Conservation (phyloP, 92 coral and sea anemone species). For the Bergia puertoricense region DNA sequence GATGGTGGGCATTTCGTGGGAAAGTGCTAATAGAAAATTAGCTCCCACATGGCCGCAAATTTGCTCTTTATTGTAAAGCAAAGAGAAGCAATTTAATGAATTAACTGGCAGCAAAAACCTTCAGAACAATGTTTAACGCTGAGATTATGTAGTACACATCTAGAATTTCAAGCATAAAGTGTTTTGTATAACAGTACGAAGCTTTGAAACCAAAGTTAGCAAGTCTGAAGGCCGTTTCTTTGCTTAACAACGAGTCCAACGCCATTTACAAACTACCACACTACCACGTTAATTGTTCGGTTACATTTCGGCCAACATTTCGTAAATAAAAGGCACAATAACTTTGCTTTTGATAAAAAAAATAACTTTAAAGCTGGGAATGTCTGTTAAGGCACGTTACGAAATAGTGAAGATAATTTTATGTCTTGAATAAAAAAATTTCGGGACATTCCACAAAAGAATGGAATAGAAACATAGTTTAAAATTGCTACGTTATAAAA, state of each 20-base stretch:
- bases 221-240: not conserved
- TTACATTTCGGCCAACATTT: not conserved
- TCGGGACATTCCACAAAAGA: not conserved
- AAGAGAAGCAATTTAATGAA: conserved; percentile 29
- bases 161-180: not conserved
- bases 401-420: conserved; percentile 1
- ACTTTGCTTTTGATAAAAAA: not conserved
- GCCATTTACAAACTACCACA: not conserved
- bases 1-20: conserved; percentile 23
- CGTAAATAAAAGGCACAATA: not conserved
- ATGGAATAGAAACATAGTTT: not conserved
- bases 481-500: not conserved
- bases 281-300: not conserved
- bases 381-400: not conserved
- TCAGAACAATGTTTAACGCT: not conserved
- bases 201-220: not conserved
- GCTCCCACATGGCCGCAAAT: conserved; percentile 52
- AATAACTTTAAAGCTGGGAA: not conserved
- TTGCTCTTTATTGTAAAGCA: conserved; percentile 40
- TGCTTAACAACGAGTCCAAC: not conserved
- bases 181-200: not conserved
- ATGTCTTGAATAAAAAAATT: not conserved
- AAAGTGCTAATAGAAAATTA: conserved; percentile 47
- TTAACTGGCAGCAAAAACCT: conserved; percentile 10
- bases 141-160: not conserved